Percentiles rank a stretch among this genome's conserved stretches.
These are phyloP conservation scores for Enteromius unitaeniatus DNA, from an alignment of 2,797 vertebrate genomes.

Conservation along the genomic window DNA sequence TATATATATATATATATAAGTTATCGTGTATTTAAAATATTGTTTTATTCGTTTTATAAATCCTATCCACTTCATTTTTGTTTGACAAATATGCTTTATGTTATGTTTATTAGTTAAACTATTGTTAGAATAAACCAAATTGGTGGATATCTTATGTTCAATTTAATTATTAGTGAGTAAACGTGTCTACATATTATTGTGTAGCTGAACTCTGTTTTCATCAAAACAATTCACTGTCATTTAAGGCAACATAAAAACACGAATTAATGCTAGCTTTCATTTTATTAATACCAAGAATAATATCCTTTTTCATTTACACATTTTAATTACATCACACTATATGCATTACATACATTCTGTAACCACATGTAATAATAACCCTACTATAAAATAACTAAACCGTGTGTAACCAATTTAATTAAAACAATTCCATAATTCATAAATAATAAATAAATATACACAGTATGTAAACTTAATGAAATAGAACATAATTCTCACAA, in stretches of 20 bases:
- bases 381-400: not conserved
- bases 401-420: not conserved
- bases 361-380: not conserved
- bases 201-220: not conserved
- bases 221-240: not conserved
- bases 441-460: not conserved
- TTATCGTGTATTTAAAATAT: not conserved
- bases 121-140: not conserved
- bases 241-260: not conserved
- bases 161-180: not conserved
- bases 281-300: not conserved
- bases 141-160: not conserved
- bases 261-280: not conserved
- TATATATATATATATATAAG: not conserved
- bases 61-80: not conserved
- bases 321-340: not conserved
- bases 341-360: not conserved
- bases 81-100: not conserved
- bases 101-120: not conserved
- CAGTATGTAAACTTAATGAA: slow-evolving; percentile 7
- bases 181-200: not conserved
- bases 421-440: not conserved
- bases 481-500: not conserved
- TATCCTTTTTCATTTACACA: not conserved
- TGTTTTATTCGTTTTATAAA: not conserved